These are phyloP conservation scores for Asbolus verrucosus DNA, from an alignment of 1,140 invertebrate genomes.

Conservation along the genomic window DNA sequence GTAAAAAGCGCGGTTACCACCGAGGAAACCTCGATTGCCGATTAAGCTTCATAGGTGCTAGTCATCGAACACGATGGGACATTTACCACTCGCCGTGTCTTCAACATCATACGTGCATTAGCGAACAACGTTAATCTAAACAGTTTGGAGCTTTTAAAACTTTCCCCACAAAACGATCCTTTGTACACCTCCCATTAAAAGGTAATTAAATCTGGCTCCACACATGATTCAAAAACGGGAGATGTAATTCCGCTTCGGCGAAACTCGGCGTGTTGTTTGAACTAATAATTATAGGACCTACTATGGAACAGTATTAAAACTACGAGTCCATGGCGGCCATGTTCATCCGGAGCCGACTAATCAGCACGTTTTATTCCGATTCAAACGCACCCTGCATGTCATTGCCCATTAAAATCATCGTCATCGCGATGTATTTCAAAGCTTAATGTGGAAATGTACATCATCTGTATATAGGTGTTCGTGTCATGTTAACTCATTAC, in stretches of 20 bases:
- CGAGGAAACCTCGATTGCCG: no score
- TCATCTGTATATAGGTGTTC: slow-evolving; percentile 59
- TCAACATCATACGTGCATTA: slow-evolving; percentile 41
- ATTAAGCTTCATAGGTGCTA: slow-evolving; percentile 27
- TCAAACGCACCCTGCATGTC: slow-evolving; percentile 63
- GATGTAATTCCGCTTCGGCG: slow-evolving; percentile 9
- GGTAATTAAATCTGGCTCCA: slow-evolving; percentile 54
- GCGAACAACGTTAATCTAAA: slow-evolving; percentile 40
- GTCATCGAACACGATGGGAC: slow-evolving; percentile 25
- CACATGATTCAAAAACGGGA: slow-evolving; percentile 36
- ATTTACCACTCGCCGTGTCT: slow-evolving; percentile 38
- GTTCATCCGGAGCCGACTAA: slow-evolving; percentile 60
- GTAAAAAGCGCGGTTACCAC: no score
- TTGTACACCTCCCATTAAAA: slow-evolving; percentile 49
- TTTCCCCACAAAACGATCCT: slow-evolving; percentile 51
- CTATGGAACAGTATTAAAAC: slow-evolving; percentile 63
- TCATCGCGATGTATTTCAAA: slow-evolving; percentile 56
- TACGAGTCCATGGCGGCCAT: slow-evolving; percentile 13
- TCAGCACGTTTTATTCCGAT: slow-evolving; percentile 65
- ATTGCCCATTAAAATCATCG: slow-evolving; percentile 64
- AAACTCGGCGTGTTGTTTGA: no score
- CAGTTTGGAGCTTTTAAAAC: slow-evolving; percentile 54
- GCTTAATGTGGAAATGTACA: slow-evolving; percentile 60
- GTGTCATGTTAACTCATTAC: slow-evolving; percentile 59
- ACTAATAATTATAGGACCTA: slow-evolving; percentile 59